Percentiles rank a stretch among this genome's conserved stretches.
Conservation (phyloP, 2,113 vertebrate genomes). For the Cololabis saira region DNA sequence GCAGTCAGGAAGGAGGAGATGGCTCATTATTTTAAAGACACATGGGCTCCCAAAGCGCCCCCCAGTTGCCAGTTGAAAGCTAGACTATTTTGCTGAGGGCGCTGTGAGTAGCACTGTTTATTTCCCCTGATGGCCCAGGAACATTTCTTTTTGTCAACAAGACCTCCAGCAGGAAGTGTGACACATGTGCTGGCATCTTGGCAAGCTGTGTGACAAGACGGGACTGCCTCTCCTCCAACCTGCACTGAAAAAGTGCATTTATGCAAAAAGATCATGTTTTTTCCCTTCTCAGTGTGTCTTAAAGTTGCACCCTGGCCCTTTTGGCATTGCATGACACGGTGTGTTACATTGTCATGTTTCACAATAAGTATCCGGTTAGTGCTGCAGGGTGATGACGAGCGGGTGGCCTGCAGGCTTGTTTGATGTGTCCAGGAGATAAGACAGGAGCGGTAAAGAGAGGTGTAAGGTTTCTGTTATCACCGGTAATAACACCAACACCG, state of each 20-base stretch:
- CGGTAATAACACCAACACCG: conserved; percentile 39
- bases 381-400: conserved; percentile 42
- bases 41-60: conserved; percentile 6
- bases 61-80: conserved; percentile 52
- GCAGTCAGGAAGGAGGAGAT: conserved; percentile 27
- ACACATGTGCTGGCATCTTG: conserved; percentile 6
- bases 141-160: conserved; percentile 45
- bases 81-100: conserved; percentile 64
- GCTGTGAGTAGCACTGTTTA: conserved; percentile 31
- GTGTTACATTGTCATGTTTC: conserved; percentile 64
- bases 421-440: conserved; percentile 67
- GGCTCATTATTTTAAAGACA: conserved; percentile 69
- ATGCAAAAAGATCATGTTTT: conserved; percentile 33
- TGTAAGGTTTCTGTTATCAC: conserved; percentile 66
- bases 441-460: conserved; percentile 40
- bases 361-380: conserved; percentile 67
- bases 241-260: neutral
- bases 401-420: conserved; percentile 54
- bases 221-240: neutral
- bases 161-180: conserved; percentile 22
- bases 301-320: conserved; percentile 29
- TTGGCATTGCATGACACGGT: conserved; percentile 41
- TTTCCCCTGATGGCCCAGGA: conserved; percentile 31
- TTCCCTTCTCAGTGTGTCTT: conserved; percentile 23
- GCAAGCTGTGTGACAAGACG: conserved; percentile 1